Base-by-base conservation (phyloP, 2,113 vertebrate species). In the mouse (Mus musculus) region DNA sequence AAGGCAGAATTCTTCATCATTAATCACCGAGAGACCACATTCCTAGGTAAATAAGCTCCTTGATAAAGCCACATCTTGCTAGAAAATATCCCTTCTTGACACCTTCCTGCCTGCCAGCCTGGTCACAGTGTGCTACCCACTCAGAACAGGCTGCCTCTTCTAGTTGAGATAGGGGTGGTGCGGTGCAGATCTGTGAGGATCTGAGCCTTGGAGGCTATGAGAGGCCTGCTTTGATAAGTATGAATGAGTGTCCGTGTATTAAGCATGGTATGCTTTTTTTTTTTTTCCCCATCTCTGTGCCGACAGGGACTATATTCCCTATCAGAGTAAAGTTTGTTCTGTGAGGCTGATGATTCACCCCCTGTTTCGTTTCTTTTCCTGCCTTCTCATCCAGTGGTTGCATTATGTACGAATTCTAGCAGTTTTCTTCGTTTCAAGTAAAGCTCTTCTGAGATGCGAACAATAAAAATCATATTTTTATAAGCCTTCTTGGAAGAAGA, bases 291-390 rank as follows among this genome's bases (percentile, higher is more conserved):
- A 95, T 90, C 94, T 96, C 90, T 91, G 30, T 24, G 94, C 96
- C 88, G 88, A 75, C 81, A 94, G 92, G 96, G 97, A 88, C 96
- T 76, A 28, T 96, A 13, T 86, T 92, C 89, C 97, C 96, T 98
- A 96, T 95, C 96, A 96, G 97, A 97, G 86, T 63, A 92, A 97
- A 94, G 26, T 98, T 98, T 98, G 96, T 98, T 98, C 95, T 88
- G 56, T 96, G 91, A 97, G 95, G 73, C 39, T 95, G 6, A 95
- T 98, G 98, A 98, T 98, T 98, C 98, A 98, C 98, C 98, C 97
- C 95, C 81, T 94, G 80, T 98, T 92, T 80, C 80, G 89, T 96
- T 95, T 90, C 59, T 95, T 95, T 88, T n/a, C 63, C 39, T 95
- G 77, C 89, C 80, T 95, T 97, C 96, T 94, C 89, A 97, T 98